Base-by-base conservation (phyloP, 2,797 vertebrate genomes). In the Sciaenops ocellatus region DNA sequence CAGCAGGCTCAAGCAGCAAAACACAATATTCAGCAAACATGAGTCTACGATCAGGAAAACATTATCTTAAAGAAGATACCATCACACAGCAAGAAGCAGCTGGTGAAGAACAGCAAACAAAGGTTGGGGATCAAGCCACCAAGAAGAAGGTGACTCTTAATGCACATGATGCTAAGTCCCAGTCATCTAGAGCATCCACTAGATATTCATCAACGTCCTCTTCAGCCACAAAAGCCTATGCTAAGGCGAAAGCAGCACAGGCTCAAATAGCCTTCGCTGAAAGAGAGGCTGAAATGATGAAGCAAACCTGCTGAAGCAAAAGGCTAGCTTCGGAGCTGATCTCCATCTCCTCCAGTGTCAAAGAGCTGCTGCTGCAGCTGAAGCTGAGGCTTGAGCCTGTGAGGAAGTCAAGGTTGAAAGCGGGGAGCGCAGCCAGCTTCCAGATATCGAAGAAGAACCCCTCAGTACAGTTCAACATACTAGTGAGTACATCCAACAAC, bases 291-390 rank as follows among this genome's bases (percentile, higher is more conserved):
- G 26, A 64, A 2, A 16, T 56, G 60, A 73, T 73, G 24, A 73
- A 24, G 2, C 41, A 55, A 54, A 1, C n/a, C 1, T 51, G 42
- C 9, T 75, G 0, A 75, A 51, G 16, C 54, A 67, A 55, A 76
- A 60, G 6, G 64, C 73, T 42, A 6, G n/a, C 24, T 47, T 9
- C 0, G 57, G 69, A 1, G 74, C 65, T 18, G n/a, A 15, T 62
- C 66, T 77, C 11, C 57, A 77, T 15, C 24, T 77, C 0, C 59
- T 69, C 2, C 38, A 55, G 41, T 55, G 26, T 3, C 24, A 77
- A 69, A 62, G 48, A 54, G 66, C 24, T 38, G 66, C 26, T 18
- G 73, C 73, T 34, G 73, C 55, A 52, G 73, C 73, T 42, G 73
- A 76, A 76, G 73, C 42, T 6, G 28, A 59, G 4, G 64, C 55